Conservation (phyloP, 2,888 invertebrate species). For the Synanthedon tipuliformis region DNA sequence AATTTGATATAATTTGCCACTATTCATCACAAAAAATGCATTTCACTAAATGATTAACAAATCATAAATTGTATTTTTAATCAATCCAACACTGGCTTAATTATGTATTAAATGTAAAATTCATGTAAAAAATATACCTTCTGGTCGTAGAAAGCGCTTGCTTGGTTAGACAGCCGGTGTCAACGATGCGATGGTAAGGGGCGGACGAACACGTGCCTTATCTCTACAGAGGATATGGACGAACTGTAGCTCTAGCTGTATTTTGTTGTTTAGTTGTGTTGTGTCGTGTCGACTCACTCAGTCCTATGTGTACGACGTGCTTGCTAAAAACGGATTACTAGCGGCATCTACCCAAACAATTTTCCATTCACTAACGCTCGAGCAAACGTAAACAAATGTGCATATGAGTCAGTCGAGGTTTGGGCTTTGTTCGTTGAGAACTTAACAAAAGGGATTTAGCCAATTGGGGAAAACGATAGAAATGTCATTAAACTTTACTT, state of each 20-base stretch:
- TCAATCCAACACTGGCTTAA: too few species aligned
- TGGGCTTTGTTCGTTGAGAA: too few species aligned
- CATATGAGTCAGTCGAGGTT: neutral
- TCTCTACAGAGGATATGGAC: constrained; percentile 20
- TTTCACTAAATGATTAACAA: too few species aligned
- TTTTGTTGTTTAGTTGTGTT: too few species aligned
- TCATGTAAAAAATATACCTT: constrained; percentile 12
- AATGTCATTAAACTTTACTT: too few species aligned
- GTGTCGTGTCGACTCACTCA: too few species aligned
- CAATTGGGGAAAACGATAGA: too few species aligned
- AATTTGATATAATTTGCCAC: too few species aligned
- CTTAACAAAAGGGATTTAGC: too few species aligned
- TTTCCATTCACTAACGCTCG: neutral
- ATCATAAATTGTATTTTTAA: too few species aligned
- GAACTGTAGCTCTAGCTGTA: constrained; percentile 14
- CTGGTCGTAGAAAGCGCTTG: constrained; percentile 20
- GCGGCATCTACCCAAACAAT: neutral
- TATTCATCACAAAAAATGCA: too few species aligned
- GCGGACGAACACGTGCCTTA: constrained; percentile 26
- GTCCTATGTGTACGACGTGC: neutral
- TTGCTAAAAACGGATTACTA: neutral
- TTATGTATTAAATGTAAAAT: too few species aligned
- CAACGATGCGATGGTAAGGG: constrained; percentile 19
- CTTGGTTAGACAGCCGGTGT: constrained; percentile 1
- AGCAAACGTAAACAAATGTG: neutral